Conservation (phyloP, 1,140 invertebrate genomes). For the Micrasema longulum region DNA sequence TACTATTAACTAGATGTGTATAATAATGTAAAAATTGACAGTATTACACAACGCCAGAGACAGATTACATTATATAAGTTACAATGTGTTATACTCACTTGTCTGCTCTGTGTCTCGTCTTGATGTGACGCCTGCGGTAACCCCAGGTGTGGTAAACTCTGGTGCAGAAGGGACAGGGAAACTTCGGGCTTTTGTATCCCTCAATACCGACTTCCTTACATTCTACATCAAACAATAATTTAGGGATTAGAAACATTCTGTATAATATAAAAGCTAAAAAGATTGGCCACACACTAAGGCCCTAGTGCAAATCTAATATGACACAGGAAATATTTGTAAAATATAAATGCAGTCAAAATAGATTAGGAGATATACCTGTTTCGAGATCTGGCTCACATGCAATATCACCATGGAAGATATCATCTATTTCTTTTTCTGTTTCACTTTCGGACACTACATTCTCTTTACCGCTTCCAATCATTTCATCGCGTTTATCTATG, state of each 20-base stretch:
- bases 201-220: constrained; percentile 1
- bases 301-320: too few relatives aligned
- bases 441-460: constrained; percentile 32
- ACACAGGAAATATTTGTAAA: not conserved
- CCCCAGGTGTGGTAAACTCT: constrained; percentile 76
- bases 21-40: too few relatives aligned
- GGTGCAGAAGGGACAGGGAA: constrained; percentile 75
- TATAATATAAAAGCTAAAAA: too few relatives aligned
- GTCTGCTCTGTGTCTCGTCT: constrained; percentile 70
- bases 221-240: constrained; percentile 40
- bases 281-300: too few relatives aligned
- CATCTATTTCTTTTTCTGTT: constrained; percentile 26
- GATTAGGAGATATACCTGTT: constrained; percentile 20
- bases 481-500: constrained; percentile 19
- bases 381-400: constrained; percentile 30
- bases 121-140: constrained; percentile 73
- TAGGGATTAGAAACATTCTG: too few relatives aligned
- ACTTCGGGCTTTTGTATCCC: constrained; percentile 67
- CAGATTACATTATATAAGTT: not conserved
- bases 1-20: too few relatives aligned
- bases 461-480: constrained; percentile 25
- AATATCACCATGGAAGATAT: constrained; percentile 13
- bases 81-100: constrained; percentile 56
- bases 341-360: constrained; percentile 3
- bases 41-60: too few relatives aligned